These are phyloP conservation scores for Leucoma salicis DNA, from an alignment of 2,888 invertebrate genomes.

Conservation along the genomic window DNA sequence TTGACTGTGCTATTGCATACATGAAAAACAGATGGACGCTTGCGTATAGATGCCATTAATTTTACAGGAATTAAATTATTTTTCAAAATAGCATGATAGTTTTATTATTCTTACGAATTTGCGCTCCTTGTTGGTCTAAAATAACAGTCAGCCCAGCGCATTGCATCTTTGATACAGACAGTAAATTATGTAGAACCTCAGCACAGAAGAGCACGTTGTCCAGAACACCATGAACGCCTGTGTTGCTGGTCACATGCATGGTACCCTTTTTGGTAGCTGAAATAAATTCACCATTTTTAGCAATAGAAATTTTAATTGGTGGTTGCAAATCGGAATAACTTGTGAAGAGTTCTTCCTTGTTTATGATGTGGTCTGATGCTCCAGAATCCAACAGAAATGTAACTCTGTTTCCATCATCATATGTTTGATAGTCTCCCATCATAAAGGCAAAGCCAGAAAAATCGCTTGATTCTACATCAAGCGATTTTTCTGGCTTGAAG, in stretches of 20 bases:
- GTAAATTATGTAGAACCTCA: constrained; percentile 36
- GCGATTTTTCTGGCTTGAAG: no score
- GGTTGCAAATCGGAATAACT: neutral
- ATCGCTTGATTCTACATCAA: no score
- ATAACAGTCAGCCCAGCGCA: neutral
- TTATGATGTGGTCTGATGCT: no score
- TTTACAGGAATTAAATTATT: constrained; percentile 1
- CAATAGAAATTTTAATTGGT: constrained; percentile 40
- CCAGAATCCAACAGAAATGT: no score
- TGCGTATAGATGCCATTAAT: neutral
- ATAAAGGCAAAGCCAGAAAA: no score
- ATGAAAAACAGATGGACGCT: constrained; percentile 14
- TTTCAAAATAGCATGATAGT: neutral
- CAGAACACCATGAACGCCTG: constrained; percentile 21
- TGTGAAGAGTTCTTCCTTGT: neutral
- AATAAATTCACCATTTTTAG: constrained; percentile 37
- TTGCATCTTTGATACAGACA: constrained; percentile 9
- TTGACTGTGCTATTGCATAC: neutral
- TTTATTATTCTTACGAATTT: neutral
- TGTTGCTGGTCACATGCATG: constrained; percentile 34
- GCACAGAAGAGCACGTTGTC: constrained; percentile 34
- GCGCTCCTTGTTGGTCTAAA: neutral
- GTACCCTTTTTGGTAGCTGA: constrained; percentile 39
- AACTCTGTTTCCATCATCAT: no score
- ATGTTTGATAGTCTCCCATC: no score